Percentiles rank a stretch among this genome's conserved stretches.
phyloP scores from a whole-genome alignment of 2,888 invertebrate genomes.

The Sminthurinus aureus region DNA sequence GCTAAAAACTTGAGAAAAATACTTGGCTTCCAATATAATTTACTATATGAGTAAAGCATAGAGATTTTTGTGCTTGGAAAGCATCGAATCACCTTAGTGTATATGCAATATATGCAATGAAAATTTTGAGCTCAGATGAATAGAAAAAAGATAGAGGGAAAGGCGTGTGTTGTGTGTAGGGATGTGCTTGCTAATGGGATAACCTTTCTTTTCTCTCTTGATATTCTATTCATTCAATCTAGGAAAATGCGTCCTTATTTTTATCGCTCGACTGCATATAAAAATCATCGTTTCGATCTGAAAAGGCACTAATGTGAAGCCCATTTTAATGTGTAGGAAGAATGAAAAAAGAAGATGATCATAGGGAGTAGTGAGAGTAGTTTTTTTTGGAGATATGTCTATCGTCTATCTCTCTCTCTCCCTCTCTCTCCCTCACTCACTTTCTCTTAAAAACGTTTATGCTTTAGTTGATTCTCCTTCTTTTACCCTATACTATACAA shows the following conservation, averaged over 20 bases:
- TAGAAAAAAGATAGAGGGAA: not conserved
- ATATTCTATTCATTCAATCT: conserved; percentile 48
- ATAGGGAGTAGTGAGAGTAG: conserved; percentile 18
- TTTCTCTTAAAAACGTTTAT: not conserved
- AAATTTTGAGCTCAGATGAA: conserved; percentile 8
- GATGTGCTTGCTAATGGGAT: conserved; percentile 41
- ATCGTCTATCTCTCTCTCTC: conserved; percentile 6
- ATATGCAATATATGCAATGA: too few relatives aligned
- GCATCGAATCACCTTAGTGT: too few relatives aligned
- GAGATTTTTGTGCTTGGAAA: too few relatives aligned
- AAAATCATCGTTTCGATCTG: conserved; percentile 46
- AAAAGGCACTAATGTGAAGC: conserved; percentile 47
- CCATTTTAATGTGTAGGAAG: conserved; percentile 40
- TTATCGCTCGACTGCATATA: conserved; percentile 48
- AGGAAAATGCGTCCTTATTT: conserved; percentile 47
- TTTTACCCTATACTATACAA: not conserved
- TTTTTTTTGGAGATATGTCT: not conserved
- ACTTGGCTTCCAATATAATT: too few relatives aligned
- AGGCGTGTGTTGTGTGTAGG: not conserved
- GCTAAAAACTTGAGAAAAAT: too few relatives aligned
- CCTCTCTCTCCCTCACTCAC: not conserved
- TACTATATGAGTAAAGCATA: too few relatives aligned
- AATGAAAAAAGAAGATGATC: not conserved
- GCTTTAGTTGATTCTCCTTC: not conserved
- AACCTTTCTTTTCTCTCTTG: conserved; percentile 36